Percentiles rank a stretch among this genome's conserved stretches.
Conservation (phyloP, 2,888 invertebrate genomes). For the Caenorhabditis imperialis region DNA sequence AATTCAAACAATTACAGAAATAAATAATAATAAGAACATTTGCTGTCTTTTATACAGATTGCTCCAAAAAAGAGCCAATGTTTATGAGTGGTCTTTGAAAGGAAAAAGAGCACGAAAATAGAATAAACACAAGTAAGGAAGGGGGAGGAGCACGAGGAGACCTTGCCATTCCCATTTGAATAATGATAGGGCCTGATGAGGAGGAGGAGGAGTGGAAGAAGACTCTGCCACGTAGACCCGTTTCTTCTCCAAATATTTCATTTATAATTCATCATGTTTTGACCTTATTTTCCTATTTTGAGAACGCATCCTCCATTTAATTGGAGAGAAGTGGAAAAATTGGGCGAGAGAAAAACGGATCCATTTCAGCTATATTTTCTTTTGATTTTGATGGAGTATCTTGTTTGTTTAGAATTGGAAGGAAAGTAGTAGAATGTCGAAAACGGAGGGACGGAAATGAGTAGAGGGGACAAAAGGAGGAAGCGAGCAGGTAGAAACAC, state of each 20-base stretch:
- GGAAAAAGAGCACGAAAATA: conserved; percentile 3
- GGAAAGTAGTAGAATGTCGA: neutral
- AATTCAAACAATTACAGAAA: too few relatives aligned
- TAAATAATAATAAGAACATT: too few relatives aligned
- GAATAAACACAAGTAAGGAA: conserved; percentile 9
- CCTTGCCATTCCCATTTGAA: conserved; percentile 15
- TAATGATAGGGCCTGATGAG: conserved; percentile 3
- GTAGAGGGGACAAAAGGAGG: conserved; percentile 7
- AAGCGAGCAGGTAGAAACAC: conserved; percentile 27
- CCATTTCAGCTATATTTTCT: conserved; percentile 19
- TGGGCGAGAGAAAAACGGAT: too few relatives aligned
- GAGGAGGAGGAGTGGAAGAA: too few relatives aligned
- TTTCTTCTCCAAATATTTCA: conserved; percentile 6
- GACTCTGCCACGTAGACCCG: neutral
- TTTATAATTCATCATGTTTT: conserved; percentile 43
- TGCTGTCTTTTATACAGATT: too few relatives aligned
- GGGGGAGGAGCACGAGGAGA: neutral
- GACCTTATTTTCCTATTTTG: neutral
- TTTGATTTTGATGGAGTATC: conserved; percentile 46
- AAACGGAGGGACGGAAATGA: neutral
- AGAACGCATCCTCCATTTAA: conserved; percentile 18
- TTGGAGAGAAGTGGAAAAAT: neutral
- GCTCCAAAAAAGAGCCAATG: neutral
- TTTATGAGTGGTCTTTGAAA: conserved; percentile 4
- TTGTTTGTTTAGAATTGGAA: conserved; percentile 27